Evolutionary conservation across 2,113 vertebrate species (phyloP).

Genomic region (Plecturocebus donacophilus): DNA sequence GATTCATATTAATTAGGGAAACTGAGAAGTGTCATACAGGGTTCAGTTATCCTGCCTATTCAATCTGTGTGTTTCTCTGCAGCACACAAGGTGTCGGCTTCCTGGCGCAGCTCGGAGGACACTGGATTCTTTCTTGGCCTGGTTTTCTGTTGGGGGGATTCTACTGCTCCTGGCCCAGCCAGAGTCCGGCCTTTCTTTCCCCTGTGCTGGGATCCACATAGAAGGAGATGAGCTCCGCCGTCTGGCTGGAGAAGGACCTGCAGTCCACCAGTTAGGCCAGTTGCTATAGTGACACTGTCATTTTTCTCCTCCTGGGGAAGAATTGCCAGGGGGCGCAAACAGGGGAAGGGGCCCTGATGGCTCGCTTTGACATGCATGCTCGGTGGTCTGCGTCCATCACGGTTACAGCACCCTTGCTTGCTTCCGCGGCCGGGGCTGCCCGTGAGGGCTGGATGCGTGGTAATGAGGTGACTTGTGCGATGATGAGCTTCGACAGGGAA

Average conservation of each 20-base stretch:
- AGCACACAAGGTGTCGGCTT: not conserved
- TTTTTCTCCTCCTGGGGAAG: constrained; percentile 58
- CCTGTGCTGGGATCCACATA: fast-evolving
- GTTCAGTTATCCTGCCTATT: not conserved
- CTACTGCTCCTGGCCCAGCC: not conserved
- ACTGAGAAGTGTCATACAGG: not conserved
- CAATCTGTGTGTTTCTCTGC: not conserved
- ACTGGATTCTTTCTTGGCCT: constrained; percentile 27
- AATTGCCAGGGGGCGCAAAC: not conserved
- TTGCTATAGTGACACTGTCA: constrained; percentile 77
- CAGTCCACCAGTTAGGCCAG: constrained; percentile 59
- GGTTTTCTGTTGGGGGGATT: not conserved
- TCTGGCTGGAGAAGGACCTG: constrained; percentile 69
- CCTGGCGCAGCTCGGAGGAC: not conserved
- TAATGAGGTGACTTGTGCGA: fast-evolving
- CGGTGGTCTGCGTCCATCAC: fast-evolving
- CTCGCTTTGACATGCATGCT: not conserved
- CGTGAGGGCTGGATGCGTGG: not conserved
- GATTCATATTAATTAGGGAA: not conserved
- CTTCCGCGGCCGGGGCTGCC: not conserved
- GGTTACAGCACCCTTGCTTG: not conserved
- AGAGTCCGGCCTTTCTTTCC: not conserved
- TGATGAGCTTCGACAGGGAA: fast-evolving
- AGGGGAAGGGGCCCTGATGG: not conserved
- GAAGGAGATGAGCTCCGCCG: constrained; percentile 64